Evolutionary conservation across 2,888 invertebrate species (phyloP).

Genomic region (Blastobasis adustella): DNA sequence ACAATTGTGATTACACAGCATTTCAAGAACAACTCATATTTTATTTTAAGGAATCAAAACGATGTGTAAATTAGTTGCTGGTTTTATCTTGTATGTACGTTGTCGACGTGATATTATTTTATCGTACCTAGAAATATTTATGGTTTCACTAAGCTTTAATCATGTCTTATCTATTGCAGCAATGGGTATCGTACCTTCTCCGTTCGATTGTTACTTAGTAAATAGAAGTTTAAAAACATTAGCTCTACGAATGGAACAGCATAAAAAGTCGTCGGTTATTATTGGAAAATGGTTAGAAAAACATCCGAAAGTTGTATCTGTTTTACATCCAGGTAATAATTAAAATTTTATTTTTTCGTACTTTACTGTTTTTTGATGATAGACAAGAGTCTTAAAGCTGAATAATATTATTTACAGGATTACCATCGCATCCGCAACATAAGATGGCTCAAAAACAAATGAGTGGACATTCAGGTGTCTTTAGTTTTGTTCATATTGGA

Average conservation of each 20-base stretch:
- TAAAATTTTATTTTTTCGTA: not conserved
- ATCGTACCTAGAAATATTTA: no score
- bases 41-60: no score
- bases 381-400: no score
- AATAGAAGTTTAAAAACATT: constrained; percentile 96
- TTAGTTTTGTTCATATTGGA: constrained; percentile 91
- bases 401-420: constrained; percentile 62
- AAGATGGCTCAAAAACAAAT: constrained; percentile 86
- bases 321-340: constrained; percentile 84
- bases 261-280: constrained; percentile 83
- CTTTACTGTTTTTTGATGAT: not conserved
- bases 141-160: no score
- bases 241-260: constrained; percentile 92
- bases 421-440: constrained; percentile 91
- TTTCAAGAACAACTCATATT: no score
- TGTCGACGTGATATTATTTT: no score
- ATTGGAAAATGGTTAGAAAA: constrained; percentile 88
- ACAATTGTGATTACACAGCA: no score
- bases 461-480: constrained; percentile 92
- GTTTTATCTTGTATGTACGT: no score
- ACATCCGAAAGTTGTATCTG: constrained; percentile 86
- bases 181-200: constrained; percentile 94
- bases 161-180: constrained; percentile 67
- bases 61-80: no score
- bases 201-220: constrained; percentile 96